These are phyloP conservation scores for Globodera ellingtonae DNA, from an alignment of 1,140 invertebrate species.

Conservation along the genomic window DNA sequence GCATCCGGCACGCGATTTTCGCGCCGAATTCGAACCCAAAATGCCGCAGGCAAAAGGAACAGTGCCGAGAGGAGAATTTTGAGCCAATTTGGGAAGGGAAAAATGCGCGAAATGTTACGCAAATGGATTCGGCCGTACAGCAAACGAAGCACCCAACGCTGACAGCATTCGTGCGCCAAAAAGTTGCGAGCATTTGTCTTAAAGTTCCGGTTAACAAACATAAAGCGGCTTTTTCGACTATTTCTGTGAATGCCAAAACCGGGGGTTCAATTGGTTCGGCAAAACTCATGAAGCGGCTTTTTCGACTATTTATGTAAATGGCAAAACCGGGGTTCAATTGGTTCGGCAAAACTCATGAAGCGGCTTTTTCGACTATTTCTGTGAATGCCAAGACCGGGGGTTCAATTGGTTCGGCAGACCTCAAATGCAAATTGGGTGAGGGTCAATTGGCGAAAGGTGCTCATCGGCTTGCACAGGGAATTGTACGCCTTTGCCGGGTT, in stretches of 20 bases:
- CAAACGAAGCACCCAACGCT: conserved; percentile 57
- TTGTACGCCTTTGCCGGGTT: conserved; percentile 49
- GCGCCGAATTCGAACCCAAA: conserved; percentile 21
- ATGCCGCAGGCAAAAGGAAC: conserved; percentile 40
- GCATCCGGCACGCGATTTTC: not conserved
- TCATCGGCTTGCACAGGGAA: conserved; percentile 43
- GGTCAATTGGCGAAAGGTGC: conserved; percentile 45
- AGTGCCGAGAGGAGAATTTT: conserved; percentile 53
- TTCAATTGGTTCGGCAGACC: not conserved
- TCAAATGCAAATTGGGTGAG: conserved; percentile 58
- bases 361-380: no score
- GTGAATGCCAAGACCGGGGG: conserved; percentile 9
- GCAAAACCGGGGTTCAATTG: conserved; percentile 14
- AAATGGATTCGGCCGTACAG: conserved; percentile 56
- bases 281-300: no score
- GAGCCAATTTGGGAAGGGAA: conserved; percentile 50
- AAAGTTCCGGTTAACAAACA: not conserved
- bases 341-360: not conserved
- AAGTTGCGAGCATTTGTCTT: conserved; percentile 46
- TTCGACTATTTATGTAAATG: not conserved
- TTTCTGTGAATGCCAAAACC: conserved; percentile 15
- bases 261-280: no score
- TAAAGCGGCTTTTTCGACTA: no score
- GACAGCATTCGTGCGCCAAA: conserved; percentile 60
- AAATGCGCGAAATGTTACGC: conserved; percentile 15